Evolutionary conservation across 1,140 invertebrate genomes (phyloP).

Genomic region (Drosophila subobscura): DNA sequence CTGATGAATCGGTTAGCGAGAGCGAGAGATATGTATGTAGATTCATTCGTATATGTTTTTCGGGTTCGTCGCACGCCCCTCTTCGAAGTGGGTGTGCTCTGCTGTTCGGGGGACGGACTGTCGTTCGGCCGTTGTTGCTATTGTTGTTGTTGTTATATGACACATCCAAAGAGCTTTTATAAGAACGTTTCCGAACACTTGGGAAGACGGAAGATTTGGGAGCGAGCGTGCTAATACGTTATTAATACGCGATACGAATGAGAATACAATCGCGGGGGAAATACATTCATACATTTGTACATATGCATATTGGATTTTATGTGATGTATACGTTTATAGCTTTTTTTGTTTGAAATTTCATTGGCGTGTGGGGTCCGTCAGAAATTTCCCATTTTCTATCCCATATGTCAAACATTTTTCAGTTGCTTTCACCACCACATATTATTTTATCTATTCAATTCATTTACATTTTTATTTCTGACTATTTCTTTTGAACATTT

Average conservation of each 20-base stretch:
- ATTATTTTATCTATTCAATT: slow-evolving; percentile 18
- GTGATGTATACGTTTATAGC: slow-evolving; percentile 31
- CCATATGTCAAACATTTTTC: slow-evolving; percentile 37
- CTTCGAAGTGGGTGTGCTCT: slow-evolving; percentile 44
- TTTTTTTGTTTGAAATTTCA: slow-evolving; percentile 27
- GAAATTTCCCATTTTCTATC: slow-evolving; percentile 29
- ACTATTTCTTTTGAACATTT: neutral
- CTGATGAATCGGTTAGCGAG: slow-evolving; percentile 26
- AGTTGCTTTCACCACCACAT: neutral
- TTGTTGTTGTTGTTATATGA: slow-evolving; percentile 54
- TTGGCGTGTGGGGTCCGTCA: neutral
- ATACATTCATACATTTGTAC: slow-evolving; percentile 19
- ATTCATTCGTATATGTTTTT: slow-evolving; percentile 24
- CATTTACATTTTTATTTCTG: neutral
- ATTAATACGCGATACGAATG: slow-evolving; percentile 63
- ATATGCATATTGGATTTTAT: slow-evolving; percentile 35
- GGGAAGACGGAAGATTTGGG: slow-evolving; percentile 31
- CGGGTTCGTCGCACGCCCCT: slow-evolving; percentile 60
- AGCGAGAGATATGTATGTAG: slow-evolving; percentile 20
- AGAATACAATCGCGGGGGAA: slow-evolving; percentile 18
- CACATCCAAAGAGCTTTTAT: slow-evolving; percentile 67
- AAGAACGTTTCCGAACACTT: slow-evolving; percentile 31
- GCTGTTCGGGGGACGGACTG: slow-evolving; percentile 1
- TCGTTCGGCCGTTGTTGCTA: slow-evolving; percentile 7
- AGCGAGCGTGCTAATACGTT: slow-evolving; percentile 69